phyloP scores from a whole-genome alignment of 2,797 vertebrate genomes.

The Chelmon rostratus region DNA sequence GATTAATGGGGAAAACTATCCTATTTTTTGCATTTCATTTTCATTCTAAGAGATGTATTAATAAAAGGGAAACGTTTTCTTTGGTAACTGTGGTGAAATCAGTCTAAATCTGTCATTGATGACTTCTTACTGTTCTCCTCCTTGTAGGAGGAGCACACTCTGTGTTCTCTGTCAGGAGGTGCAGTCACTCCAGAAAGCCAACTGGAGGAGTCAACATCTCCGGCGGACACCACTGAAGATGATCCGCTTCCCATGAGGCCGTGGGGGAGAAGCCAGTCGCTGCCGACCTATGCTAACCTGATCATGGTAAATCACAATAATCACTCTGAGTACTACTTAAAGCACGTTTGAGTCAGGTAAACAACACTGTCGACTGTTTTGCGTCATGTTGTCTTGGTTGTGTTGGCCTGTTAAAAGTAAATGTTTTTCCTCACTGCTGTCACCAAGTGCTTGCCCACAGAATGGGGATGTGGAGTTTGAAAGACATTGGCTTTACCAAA shows the following conservation, averaged over 20 bases:
- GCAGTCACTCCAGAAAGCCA: constrained; percentile 79
- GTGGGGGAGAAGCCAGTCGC: constrained; percentile 83
- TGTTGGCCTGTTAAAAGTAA: too few relatives aligned
- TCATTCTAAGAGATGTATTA: too few relatives aligned
- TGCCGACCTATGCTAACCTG: constrained; percentile 81
- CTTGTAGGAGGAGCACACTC: constrained; percentile 73
- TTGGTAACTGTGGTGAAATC: background rate
- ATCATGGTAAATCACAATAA: constrained; percentile 73
- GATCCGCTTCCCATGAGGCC: constrained; percentile 75
- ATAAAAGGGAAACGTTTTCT: too few relatives aligned
- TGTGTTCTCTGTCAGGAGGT: constrained; percentile 76
- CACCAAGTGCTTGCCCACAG: too few relatives aligned
- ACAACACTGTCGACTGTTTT: background rate
- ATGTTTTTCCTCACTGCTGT: too few relatives aligned
- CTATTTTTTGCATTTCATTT: too few relatives aligned
- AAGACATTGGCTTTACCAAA: background rate
- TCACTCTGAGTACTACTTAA: background rate
- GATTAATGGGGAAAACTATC: too few relatives aligned
- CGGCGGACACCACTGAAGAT: constrained; percentile 78
- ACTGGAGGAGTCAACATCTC: constrained; percentile 75
- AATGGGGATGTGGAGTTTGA: background rate
- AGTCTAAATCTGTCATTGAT: background rate
- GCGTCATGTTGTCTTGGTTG: too few relatives aligned
- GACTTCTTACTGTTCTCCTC: background rate
- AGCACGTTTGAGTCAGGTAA: background rate